Percentiles rank a stretch among this genome's conserved stretches.
Conservation (phyloP, 2,113 vertebrate species). For the Oxyruncus cristatus region DNA sequence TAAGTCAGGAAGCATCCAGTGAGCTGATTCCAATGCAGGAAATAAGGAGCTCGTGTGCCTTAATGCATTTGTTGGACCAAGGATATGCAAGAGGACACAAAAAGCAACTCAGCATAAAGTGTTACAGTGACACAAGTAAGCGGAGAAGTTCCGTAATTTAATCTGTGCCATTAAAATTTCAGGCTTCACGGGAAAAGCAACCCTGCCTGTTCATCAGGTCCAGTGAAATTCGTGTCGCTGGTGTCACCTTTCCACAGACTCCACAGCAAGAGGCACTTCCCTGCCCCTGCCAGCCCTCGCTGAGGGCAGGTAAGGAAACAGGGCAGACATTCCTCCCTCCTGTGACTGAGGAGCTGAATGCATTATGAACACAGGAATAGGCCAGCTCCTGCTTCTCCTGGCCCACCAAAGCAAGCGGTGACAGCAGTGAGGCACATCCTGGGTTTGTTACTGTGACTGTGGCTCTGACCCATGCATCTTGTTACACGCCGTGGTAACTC, state of each 20-base stretch:
- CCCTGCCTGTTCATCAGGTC: conserved; percentile 38
- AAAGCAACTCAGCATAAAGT: background rate
- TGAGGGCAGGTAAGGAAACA: background rate
- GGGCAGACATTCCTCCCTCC: background rate
- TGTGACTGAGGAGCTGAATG: background rate
- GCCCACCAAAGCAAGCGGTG: background rate
- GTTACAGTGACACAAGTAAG: background rate
- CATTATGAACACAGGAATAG: background rate
- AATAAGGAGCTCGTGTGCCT: background rate
- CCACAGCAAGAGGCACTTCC: background rate
- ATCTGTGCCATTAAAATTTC: conserved; percentile 43
- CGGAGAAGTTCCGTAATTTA: conserved; percentile 39
- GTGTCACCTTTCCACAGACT: background rate
- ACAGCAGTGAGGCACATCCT: background rate
- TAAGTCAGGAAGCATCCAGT: background rate
- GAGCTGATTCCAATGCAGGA: background rate
- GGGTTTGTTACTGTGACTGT: background rate
- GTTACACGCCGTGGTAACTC: background rate
- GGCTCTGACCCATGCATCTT: background rate
- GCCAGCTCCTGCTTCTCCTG: background rate
- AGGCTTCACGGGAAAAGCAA: background rate
- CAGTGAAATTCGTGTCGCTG: background rate
- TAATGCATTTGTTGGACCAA: background rate
- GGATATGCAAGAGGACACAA: background rate
- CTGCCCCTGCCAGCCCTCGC: background rate